phyloP scores from a whole-genome alignment of 2,888 invertebrate species.

The Aelia acuminata region DNA sequence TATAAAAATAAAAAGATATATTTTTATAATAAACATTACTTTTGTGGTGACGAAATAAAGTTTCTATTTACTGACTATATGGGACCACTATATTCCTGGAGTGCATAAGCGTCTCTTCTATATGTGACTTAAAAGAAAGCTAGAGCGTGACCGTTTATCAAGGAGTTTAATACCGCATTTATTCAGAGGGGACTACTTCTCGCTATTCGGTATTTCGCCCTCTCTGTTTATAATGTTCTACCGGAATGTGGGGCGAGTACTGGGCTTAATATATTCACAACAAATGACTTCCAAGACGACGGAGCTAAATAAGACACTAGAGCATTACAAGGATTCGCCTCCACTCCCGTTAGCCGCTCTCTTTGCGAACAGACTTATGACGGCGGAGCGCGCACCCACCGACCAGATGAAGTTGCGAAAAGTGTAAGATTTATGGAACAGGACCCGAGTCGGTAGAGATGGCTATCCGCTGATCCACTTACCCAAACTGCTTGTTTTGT shows the following conservation, averaged over 20 bases:
- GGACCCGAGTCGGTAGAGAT: neutral
- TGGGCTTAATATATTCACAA: slow-evolving; percentile 29
- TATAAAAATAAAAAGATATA: too few relatives aligned
- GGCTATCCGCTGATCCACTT: slow-evolving; percentile 32
- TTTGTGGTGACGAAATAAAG: too few relatives aligned
- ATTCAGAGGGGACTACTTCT: neutral
- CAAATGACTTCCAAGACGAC: slow-evolving; percentile 26
- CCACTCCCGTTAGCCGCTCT: slow-evolving; percentile 34
- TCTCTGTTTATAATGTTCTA: neutral
- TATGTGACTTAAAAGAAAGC: neutral
- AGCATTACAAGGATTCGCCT: neutral
- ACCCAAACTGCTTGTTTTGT: slow-evolving; percentile 4
- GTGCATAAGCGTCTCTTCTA: neutral
- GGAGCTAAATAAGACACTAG: slow-evolving; percentile 3
- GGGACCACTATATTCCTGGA: too few relatives aligned
- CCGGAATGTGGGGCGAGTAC: slow-evolving; percentile 39
- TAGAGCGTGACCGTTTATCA: neutral
- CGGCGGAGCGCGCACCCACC: slow-evolving; percentile 21
- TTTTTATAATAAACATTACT: too few relatives aligned
- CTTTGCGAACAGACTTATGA: neutral
- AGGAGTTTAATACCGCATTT: neutral
- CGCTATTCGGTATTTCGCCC: neutral
- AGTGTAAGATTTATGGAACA: slow-evolving; percentile 20
- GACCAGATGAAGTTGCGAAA: slow-evolving; percentile 39
- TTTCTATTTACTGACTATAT: too few relatives aligned